Percentiles rank a stretch among this genome's conserved stretches.
Conservation (phyloP, 2,888 invertebrate species). For the Ptychoptera albimana region DNA sequence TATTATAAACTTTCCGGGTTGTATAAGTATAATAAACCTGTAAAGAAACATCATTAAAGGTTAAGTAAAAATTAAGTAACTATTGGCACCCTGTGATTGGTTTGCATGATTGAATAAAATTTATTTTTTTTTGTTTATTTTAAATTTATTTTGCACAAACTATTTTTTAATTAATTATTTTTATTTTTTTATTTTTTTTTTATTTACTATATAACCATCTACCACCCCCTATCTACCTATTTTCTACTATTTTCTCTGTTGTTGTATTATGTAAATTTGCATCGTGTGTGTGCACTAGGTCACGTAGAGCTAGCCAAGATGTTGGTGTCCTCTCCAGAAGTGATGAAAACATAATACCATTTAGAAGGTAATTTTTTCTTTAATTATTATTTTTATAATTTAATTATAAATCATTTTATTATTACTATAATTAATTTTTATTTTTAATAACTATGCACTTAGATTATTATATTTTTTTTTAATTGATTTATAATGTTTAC, state of each 20-base stretch:
- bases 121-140: not conserved
- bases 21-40: too few relatives aligned
- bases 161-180: conserved; percentile 10
- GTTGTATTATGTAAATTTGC: conserved; percentile 31
- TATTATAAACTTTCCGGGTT: too few relatives aligned
- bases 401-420: not conserved
- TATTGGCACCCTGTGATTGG: not conserved
- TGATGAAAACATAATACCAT: conserved; percentile 45
- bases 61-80: too few relatives aligned
- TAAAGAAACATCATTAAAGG: too few relatives aligned
- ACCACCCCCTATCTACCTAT: conserved; percentile 16
- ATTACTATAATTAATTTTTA: too few relatives aligned
- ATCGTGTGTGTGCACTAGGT: conserved; percentile 47
- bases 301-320: conserved; percentile 77
- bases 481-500: too few relatives aligned
- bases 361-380: conserved; percentile 37
- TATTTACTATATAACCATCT: too few relatives aligned
- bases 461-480: too few relatives aligned
- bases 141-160: conserved; percentile 6
- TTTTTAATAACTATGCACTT: too few relatives aligned
- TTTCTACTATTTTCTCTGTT: conserved; percentile 22
- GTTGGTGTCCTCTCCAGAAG: conserved; percentile 45
- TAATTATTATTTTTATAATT: conserved; percentile 20
- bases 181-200: conserved; percentile 16
- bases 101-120: not conserved